Evolutionary conservation across 2,797 vertebrate species (phyloP), one percentile per base, ranked within the genome.

Genomic region (Takifugu rubripes): DNA sequence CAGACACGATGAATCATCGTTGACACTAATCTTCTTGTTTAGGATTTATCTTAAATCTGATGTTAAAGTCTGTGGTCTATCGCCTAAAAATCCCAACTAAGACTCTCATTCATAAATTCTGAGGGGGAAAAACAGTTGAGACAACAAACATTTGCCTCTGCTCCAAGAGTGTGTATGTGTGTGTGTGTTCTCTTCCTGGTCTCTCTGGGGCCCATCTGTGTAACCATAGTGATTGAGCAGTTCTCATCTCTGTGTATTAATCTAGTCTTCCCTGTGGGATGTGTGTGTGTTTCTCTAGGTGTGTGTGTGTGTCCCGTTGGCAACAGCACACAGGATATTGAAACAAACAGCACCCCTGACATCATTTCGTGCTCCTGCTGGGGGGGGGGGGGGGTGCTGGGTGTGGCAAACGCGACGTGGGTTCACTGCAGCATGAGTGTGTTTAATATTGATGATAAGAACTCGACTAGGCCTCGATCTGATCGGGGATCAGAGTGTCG

Each of bases 171-270:
- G 58, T 77, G n/a, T 59, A 54, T 46, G 47, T 54, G 56, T 64
- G 65, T 57, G 56, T 46, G 44, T 54, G 56, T 64, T 67, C 29
- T 70, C 69, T 79, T 79, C 72, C 66, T 61, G 85, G 70, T 79
- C 74, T 87, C 80, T 83, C 81, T 70, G 63, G 77, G 68, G 68
- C 62, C 86, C 84, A 84, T 87, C 87, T 91, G 85, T 72, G 90
- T 90, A 90, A 88, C 87, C 88, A 90, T 91, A 88, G 90, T 80
- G 88, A 91, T 86, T 76, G 73, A 90, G 78, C 79, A 68, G 81
- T 84, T 79, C 79, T 77, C 80, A 82, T 88, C 76, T 84, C 74
- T 74, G 71, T 78, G 78, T 82, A 78, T 86, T 85, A 83, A 86
- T 84, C 77, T 71, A 72, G 77, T 82, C 78, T 75, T 84, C 81